A percentile compares a stretch with the other conserved stretches of the same genome.
Evolutionary conservation across 2,888 invertebrate species (phyloP).

Genomic region (Allophyes oxyacanthae): DNA sequence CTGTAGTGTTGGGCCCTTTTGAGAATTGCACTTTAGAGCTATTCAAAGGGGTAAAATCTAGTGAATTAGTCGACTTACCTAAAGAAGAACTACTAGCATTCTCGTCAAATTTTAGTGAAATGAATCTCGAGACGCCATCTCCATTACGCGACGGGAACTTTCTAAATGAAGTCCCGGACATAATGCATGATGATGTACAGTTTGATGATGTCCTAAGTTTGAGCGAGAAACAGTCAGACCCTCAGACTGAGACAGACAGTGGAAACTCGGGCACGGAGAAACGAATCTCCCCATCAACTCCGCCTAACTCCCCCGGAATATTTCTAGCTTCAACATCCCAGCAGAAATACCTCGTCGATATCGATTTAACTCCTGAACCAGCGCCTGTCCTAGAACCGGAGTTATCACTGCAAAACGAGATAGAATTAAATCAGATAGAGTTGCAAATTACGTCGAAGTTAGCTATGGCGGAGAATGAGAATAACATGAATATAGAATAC

Average conservation of each 20-base stretch:
- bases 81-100: conserved; percentile 87
- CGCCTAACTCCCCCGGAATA: conserved; percentile 83
- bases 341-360: conserved; percentile 78
- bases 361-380: conserved; percentile 68
- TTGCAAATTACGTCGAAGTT: conserved; percentile 83
- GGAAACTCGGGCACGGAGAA: conserved; percentile 76
- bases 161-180: conserved; percentile 84
- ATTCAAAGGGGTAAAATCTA: conserved; percentile 85
- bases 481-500: conserved; percentile 86
- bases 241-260: conserved; percentile 64
- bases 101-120: conserved; percentile 88
- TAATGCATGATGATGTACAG: conserved; percentile 73
- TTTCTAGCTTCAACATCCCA: conserved; percentile 79
- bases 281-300: conserved; percentile 79
- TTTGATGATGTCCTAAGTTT: conserved; percentile 73
- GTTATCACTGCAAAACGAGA: conserved; percentile 67
- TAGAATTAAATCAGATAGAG: conserved; percentile 82
- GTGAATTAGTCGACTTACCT: conserved; percentile 77
- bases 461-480: conserved; percentile 87
- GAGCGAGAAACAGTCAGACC: conserved; percentile 70
- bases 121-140: conserved; percentile 84
- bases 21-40: conserved; percentile 88
- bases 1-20: conserved; percentile 89
- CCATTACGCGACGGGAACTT: conserved; percentile 83
- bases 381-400: conserved; percentile 54